phyloP scores from a whole-genome alignment of 1,140 invertebrate genomes.

The Polyergus mexicanus region DNA sequence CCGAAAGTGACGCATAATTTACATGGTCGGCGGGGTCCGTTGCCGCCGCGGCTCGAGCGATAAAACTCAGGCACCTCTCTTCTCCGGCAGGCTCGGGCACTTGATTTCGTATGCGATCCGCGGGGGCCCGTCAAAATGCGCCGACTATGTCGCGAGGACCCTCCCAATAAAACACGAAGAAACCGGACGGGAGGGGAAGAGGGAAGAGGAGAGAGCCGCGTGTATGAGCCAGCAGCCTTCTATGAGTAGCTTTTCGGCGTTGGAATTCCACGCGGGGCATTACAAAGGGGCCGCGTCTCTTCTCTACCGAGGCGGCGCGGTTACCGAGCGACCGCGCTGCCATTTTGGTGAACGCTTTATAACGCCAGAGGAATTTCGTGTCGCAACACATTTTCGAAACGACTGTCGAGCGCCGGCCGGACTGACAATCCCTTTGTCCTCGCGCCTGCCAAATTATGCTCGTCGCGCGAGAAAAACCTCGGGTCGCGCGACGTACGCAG shows the following conservation, averaged over 20 bases:
- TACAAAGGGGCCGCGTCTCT: constrained; percentile 75
- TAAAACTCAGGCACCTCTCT: constrained; percentile 71
- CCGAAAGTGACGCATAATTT: constrained; percentile 76
- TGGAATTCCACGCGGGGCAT: constrained; percentile 75
- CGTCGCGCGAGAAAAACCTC: constrained; percentile 1
- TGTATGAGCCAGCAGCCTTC: constrained; percentile 61
- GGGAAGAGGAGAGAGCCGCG: neutral
- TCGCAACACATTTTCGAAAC: constrained; percentile 37
- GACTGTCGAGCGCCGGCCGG: neutral
- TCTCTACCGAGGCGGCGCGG: neutral
- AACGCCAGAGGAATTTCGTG: constrained; percentile 18
- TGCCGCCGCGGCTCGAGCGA: constrained; percentile 61
- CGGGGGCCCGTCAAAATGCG: constrained; percentile 79
- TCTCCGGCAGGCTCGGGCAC: constrained; percentile 46
- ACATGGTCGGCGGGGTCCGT: constrained; percentile 52
- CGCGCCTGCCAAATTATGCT: neutral
- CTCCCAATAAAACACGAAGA: constrained; percentile 78
- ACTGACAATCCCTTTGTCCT: neutral
- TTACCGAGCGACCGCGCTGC: constrained; percentile 39
- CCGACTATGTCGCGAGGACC: constrained; percentile 77
- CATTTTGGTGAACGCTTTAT: constrained; percentile 74
- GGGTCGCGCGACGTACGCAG: neutral
- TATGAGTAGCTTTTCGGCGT: constrained; percentile 76
- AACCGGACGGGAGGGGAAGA: neutral
- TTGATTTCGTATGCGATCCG: constrained; percentile 80